Percentiles rank a stretch among this genome's conserved stretches.
Conservation (phyloP, 1,140 invertebrate species). For the Anagrus nilaparvatae region DNA sequence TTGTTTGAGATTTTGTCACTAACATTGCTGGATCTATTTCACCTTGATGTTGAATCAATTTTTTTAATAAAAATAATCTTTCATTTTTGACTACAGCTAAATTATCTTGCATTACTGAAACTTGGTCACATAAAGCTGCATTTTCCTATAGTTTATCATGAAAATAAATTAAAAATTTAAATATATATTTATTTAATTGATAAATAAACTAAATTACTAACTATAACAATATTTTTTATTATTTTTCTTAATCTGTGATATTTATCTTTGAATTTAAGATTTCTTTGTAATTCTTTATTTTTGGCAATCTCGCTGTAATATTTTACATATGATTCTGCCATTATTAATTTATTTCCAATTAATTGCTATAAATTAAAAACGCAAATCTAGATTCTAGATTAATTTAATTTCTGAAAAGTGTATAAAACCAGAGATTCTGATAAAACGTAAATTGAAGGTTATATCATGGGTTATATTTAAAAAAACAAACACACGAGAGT, state of each 20-base stretch:
- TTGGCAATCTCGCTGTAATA: conserved; percentile 34
- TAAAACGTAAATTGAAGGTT: too few relatives aligned
- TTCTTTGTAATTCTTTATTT: conserved; percentile 31
- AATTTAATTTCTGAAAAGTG: too few relatives aligned
- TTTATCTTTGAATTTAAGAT: conserved; percentile 46
- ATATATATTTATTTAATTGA: not conserved
- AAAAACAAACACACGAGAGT: too few relatives aligned
- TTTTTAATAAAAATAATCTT: conserved; percentile 58
- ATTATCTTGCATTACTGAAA: conserved; percentile 65
- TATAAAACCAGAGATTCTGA: too few relatives aligned
- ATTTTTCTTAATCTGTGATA: conserved; percentile 42
- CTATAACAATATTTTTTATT: conserved; percentile 45
- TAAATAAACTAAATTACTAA: conserved; percentile 28
- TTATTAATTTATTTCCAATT: too few relatives aligned
- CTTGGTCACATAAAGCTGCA: conserved; percentile 71
- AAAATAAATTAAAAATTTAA: conserved; percentile 4
- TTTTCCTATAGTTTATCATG: conserved; percentile 53
- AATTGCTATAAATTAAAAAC: too few relatives aligned
- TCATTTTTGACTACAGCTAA: conserved; percentile 65
- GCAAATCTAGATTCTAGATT: too few relatives aligned
- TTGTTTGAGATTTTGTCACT: conserved; percentile 26
- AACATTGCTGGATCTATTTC: conserved; percentile 39
- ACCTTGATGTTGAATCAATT: conserved; percentile 53
- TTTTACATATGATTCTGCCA: too few relatives aligned
- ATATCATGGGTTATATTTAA: too few relatives aligned